Percentiles rank a stretch among this genome's conserved stretches.
Conservation (phyloP, 2,113 vertebrate genomes). For the Microtus oregoni region DNA sequence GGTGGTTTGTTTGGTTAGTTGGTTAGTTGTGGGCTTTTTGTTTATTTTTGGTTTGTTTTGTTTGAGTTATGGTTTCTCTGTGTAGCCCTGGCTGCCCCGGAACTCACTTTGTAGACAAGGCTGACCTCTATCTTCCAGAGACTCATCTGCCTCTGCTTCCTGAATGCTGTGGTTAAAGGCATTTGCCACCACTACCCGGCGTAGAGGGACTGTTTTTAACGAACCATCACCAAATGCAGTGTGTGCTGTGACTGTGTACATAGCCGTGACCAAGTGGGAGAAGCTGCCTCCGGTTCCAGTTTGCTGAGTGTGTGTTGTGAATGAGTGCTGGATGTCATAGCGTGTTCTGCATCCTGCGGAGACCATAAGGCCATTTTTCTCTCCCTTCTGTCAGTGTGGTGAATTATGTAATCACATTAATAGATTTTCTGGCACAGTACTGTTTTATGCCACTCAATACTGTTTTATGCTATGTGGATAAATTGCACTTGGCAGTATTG, state of each 20-base stretch:
- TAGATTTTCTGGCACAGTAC: neutral
- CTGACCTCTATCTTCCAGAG: neutral
- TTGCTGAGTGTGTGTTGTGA: neutral
- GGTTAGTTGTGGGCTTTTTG: too few relatives aligned
- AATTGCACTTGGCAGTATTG: neutral
- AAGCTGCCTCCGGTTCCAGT: neutral
- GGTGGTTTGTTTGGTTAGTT: too few relatives aligned
- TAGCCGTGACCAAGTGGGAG: neutral
- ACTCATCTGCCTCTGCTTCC: neutral
- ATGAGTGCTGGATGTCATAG: neutral
- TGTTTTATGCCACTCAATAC: neutral
- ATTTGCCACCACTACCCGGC: neutral
- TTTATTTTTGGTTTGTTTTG: too few relatives aligned
- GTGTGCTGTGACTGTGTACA: neutral
- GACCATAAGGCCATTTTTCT: neutral
- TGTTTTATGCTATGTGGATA: neutral
- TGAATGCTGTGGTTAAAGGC: neutral
- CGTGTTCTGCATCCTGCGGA: neutral
- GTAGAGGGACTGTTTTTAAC: neutral
- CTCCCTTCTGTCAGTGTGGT: neutral
- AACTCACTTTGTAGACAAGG: neutral
- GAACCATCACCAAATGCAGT: too few relatives aligned
- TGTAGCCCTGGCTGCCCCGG: neutral
- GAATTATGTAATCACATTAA: conserved; percentile 5
- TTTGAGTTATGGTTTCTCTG: neutral